A percentile compares a stretch with the other conserved stretches of the same genome.
Evolutionary conservation across 1,140 invertebrate genomes (phyloP).

Genomic region (Drosophila sechellia): DNA sequence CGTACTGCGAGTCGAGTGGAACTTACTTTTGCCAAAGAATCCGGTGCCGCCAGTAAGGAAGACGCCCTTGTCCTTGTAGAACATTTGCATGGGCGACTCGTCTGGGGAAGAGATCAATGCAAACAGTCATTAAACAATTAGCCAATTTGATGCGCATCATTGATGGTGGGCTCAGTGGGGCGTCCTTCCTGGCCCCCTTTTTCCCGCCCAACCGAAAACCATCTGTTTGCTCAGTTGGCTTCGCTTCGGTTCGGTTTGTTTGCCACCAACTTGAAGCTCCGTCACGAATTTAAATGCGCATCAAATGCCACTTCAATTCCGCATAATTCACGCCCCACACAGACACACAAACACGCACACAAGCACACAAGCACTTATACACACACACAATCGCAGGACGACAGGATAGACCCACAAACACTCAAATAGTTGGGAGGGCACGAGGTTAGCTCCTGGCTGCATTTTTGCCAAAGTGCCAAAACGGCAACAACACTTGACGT

Average conservation of each 20-base stretch:
- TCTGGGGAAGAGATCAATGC: conserved; percentile 78
- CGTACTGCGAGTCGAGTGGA: conserved; percentile 67
- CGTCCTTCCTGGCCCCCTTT: not conserved
- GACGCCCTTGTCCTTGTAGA: conserved; percentile 87
- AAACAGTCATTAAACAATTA: conserved; percentile 82
- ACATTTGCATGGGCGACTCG: conserved; percentile 86
- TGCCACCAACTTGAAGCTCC: conserved; percentile 74
- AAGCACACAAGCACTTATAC: conserved; percentile 1
- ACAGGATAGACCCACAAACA: conserved; percentile 8
- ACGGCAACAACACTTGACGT: conserved; percentile 75
- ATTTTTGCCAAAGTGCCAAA: conserved; percentile 82
- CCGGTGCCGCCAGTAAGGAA: conserved; percentile 91
- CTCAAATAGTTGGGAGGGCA: conserved; percentile 26
- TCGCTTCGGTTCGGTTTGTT: conserved; percentile 51
- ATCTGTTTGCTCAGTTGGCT: conserved; percentile 17
- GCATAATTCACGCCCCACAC: conserved; percentile 75
- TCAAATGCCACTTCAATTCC: conserved; percentile 78
- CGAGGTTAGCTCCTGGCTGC: conserved; percentile 69
- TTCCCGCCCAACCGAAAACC: not conserved
- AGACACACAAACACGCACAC: conserved; percentile 15
- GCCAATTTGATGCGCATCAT: conserved; percentile 81
- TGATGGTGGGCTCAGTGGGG: conserved; percentile 36
- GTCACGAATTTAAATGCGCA: conserved; percentile 79
- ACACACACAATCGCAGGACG: conserved; percentile 4
- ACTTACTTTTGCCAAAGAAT: conserved; percentile 90